These are phyloP conservation scores for Apeira syringaria DNA, from an alignment of 2,888 invertebrate species.

Conservation along the genomic window DNA sequence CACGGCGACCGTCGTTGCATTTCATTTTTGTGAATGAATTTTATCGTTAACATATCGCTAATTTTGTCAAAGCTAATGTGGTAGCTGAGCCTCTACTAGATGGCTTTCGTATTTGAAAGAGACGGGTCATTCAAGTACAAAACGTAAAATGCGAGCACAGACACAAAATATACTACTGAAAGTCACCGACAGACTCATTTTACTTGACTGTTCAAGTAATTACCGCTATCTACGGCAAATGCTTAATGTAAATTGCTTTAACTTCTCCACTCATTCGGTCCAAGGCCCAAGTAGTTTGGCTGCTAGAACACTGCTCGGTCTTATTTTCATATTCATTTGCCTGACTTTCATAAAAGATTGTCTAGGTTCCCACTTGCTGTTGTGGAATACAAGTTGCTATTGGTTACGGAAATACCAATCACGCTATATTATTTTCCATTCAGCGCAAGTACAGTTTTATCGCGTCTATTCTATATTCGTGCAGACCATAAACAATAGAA, in stretches of 20 bases:
- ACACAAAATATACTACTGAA: too few species aligned
- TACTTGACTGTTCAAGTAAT: constrained; percentile 5
- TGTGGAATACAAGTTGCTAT: constrained; percentile 27
- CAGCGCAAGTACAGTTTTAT: neutral
- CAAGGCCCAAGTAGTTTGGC: constrained; percentile 2
- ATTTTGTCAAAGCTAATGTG: too few species aligned
- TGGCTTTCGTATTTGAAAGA: too few species aligned
- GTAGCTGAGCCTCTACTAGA: too few species aligned
- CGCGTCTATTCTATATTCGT: neutral
- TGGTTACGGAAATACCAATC: constrained; percentile 31
- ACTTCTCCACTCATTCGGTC: constrained; percentile 17
- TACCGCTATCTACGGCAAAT: constrained; percentile 7
- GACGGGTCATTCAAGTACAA: too few species aligned
- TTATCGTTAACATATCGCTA: too few species aligned
- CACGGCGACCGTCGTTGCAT: too few species aligned
- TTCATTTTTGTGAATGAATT: too few species aligned
- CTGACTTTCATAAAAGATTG: constrained; percentile 16
- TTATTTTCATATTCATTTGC: constrained; percentile 25
- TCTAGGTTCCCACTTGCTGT: constrained; percentile 18
- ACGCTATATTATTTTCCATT: constrained; percentile 20
- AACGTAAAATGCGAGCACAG: too few species aligned
- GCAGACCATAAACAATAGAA: neutral
- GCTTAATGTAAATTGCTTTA: constrained; percentile 21
- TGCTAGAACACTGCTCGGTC: constrained; percentile 5
- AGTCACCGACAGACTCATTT: too few species aligned